Percentiles rank a stretch among this genome's conserved stretches.
Conservation (phyloP, 1,140 invertebrate species). For the Dysdera silvatica region DNA sequence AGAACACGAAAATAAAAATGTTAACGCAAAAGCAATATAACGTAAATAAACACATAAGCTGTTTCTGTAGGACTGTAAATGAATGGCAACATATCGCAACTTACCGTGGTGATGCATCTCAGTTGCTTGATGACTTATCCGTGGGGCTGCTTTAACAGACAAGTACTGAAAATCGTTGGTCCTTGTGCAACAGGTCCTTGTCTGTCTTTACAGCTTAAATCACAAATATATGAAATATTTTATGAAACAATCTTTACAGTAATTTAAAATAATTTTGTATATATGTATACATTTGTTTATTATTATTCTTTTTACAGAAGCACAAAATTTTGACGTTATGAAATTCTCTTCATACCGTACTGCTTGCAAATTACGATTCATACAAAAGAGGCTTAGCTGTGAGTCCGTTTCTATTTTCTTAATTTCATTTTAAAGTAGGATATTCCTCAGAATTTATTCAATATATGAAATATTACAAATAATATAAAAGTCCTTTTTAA, state of each 20-base stretch:
- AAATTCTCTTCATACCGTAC: constrained; percentile 94
- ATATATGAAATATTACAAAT: no score
- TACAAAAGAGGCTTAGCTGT: constrained; percentile 90
- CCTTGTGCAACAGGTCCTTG: neutral
- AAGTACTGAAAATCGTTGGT: no score
- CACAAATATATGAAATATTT: neutral
- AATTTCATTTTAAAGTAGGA: neutral
- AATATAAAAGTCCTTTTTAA: no score
- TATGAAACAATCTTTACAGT: neutral
- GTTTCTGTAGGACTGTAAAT: no score
- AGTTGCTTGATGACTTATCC: neutral
- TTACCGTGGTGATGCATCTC: no score
- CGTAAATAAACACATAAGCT: no score
- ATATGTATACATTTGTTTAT: neutral
- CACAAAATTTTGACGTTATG: constrained; percentile 91
- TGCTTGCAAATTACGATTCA: constrained; percentile 90
- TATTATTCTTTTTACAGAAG: constrained; percentile 47
- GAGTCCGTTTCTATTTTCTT: constrained; percentile 28
- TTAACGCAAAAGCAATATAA: no score
- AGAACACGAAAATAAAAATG: no score
- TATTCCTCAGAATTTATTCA: no score
- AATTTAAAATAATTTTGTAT: no score
- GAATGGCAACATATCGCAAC: no score
- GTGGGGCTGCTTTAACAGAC: neutral
- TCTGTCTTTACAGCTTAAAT: neutral